phyloP scores from a whole-genome alignment of 2,113 vertebrate species.

The Gymnarchus niloticus region DNA sequence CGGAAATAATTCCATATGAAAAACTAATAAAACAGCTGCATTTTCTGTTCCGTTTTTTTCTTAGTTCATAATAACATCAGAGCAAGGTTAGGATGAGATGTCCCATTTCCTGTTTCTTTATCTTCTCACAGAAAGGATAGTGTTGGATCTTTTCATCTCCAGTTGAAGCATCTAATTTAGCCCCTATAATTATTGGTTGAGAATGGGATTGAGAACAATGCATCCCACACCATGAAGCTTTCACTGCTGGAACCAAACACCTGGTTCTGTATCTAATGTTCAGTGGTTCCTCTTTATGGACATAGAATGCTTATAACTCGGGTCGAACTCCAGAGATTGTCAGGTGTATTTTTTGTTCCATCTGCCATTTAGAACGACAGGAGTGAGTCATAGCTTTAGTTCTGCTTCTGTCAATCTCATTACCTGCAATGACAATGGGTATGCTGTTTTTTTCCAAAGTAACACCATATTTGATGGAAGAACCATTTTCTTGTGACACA shows the following conservation, averaged over 20 bases:
- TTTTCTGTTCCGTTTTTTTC: neutral
- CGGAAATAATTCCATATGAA: neutral
- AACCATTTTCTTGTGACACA: neutral
- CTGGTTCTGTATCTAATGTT: neutral
- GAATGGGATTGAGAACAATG: neutral
- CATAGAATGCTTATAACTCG: neutral
- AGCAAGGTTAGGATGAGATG: neutral
- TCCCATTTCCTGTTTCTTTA: neutral
- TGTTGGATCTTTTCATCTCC: neutral
- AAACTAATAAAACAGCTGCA: neutral
- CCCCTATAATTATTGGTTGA: neutral
- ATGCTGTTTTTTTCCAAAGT: neutral
- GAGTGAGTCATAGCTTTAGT: neutral
- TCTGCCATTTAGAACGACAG: neutral
- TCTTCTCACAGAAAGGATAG: neutral
- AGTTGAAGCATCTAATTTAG: slow-evolving; percentile 2
- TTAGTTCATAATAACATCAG: neutral
- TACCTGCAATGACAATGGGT: neutral
- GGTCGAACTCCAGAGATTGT: neutral
- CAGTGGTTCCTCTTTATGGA: neutral
- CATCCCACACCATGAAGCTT: slow-evolving; percentile 5
- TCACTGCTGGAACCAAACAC: neutral
- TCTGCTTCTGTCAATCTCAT: neutral
- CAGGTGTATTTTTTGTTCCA: neutral
- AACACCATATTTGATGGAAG: neutral